Base-by-base conservation (phyloP, 2,113 vertebrate species). In the Euleptes europaea region DNA sequence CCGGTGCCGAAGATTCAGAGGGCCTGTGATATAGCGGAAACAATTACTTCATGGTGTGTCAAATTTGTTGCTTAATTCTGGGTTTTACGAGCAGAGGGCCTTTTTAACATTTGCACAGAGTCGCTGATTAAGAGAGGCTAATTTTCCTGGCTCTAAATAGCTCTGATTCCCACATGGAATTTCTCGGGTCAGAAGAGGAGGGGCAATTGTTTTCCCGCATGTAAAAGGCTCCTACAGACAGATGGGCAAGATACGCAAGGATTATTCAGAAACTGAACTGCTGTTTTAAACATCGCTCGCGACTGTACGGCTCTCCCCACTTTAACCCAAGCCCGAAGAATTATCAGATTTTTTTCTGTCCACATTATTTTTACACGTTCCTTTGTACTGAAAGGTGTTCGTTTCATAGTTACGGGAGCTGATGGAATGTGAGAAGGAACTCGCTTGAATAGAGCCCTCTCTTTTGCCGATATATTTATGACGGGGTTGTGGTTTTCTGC, bases 81-180 rank as follows among this genome's bases (percentile, higher is more conserved):
- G 87, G 35, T 90, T 94, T 92, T 78, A 49, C 78, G 75, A 80
- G 86, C 85, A 76, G 75, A 87, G 72, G 82, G 66, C 3, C 21
- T 0, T 75, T 84, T 90, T 77, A 69, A 73, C 28, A 51, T 83
- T 86, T 70, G 40, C 11, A 42, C 42, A 0, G 82, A 78, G 54
- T 38, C 26, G 67, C 82, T 38, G 75, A 63, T 84, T 86, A 0
- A 0, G 40, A 86, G 47, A 67, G 23, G 65, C 33, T 85, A 35
- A 0, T 85, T 93, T 85, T 87, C 89, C 88, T 70, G 49, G n/a
- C 35, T 90, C 63, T 51, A 83, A n/a, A 28, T 78, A 81, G 66
- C 54, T 90, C 57, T 35, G 77, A 86, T 82, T 3, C 85, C 57
- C 78, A 44, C 75, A 86, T 26, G 31, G 79, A 88, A 78, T 65